Conservation (phyloP, 1,140 invertebrate species). For the Platyscapa corneri region DNA sequence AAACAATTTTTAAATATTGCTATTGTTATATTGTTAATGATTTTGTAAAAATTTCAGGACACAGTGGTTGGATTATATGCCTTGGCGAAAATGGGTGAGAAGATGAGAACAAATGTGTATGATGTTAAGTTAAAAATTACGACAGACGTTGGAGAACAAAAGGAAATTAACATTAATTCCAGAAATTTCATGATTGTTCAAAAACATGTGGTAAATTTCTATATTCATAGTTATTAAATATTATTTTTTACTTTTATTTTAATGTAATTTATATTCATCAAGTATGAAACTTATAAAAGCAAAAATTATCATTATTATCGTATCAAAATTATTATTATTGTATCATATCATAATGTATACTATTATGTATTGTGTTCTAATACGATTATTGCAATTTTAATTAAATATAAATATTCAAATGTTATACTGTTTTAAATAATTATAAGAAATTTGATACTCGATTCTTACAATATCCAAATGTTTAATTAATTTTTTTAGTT, state of each 20-base stretch:
- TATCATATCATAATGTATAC: too few species aligned
- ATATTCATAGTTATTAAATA: not conserved
- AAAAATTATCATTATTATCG: too few species aligned
- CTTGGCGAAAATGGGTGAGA: slow-evolving; percentile 81
- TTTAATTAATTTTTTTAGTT: slow-evolving; percentile 36
- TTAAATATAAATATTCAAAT: too few species aligned
- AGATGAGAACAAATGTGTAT: slow-evolving; percentile 75
- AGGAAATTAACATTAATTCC: slow-evolving; percentile 80
- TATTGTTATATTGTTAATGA: not conserved
- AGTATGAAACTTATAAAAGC: too few species aligned
- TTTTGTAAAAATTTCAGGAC: slow-evolving; percentile 75
- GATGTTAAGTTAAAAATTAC: slow-evolving; percentile 77
- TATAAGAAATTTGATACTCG: not conserved
- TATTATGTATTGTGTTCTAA: too few species aligned
- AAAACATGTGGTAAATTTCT: slow-evolving; percentile 77
- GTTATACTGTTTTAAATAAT: not conserved
- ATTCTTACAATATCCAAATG: not conserved
- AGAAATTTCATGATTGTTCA: slow-evolving; percentile 86
- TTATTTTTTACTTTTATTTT: not conserved
- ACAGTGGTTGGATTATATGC: slow-evolving; percentile 85
- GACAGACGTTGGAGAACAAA: slow-evolving; percentile 76
- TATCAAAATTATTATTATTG: too few species aligned
- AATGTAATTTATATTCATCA: not conserved
- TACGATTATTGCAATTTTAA: too few species aligned
- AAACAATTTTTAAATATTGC: too few species aligned